These are phyloP conservation scores for Ceyx cyanopectus DNA, from an alignment of 2,113 vertebrate genomes.

Conservation along the genomic window DNA sequence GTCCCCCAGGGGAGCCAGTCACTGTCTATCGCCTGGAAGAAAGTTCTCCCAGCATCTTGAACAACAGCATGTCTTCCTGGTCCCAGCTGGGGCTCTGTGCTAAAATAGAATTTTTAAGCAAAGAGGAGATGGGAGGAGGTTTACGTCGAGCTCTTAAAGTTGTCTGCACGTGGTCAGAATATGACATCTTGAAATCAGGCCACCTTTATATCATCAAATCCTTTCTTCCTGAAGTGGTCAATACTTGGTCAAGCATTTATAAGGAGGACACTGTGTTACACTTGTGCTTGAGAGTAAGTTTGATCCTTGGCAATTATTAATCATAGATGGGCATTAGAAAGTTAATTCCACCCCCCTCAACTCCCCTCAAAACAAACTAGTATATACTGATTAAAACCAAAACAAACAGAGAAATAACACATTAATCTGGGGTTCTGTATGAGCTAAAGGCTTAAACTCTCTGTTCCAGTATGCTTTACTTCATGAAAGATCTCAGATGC, in stretches of 20 bases:
- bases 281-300: conserved; percentile 95
- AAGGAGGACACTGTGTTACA: conserved; percentile 97
- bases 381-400: not conserved
- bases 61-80: conserved; percentile 99
- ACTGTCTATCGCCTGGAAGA: conserved; percentile 97
- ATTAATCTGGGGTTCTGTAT: not conserved
- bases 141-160: conserved; percentile 95
- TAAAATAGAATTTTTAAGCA: conserved; percentile 98
- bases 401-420: not conserved
- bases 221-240: conserved; percentile 95
- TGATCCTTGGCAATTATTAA: not conserved
- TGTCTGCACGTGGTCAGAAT: conserved; percentile 96
- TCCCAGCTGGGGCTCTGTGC: conserved; percentile 95
- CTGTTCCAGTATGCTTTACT: not conserved
- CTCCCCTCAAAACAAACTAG: too few relatives aligned
- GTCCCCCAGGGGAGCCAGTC: conserved; percentile 88
- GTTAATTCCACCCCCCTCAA: not conserved
- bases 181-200: conserved; percentile 94
- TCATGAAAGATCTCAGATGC: not conserved
- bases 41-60: conserved; percentile 95
- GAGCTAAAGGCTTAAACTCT: not conserved
- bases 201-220: conserved; percentile 98
- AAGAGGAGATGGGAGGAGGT: conserved; percentile 98
- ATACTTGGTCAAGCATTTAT: conserved; percentile 97
- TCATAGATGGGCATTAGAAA: not conserved